A percentile compares a stretch with the other conserved stretches of the same genome.
Evolutionary conservation across 1,140 invertebrate species (phyloP).

Genomic region (Pissodes strobi): DNA sequence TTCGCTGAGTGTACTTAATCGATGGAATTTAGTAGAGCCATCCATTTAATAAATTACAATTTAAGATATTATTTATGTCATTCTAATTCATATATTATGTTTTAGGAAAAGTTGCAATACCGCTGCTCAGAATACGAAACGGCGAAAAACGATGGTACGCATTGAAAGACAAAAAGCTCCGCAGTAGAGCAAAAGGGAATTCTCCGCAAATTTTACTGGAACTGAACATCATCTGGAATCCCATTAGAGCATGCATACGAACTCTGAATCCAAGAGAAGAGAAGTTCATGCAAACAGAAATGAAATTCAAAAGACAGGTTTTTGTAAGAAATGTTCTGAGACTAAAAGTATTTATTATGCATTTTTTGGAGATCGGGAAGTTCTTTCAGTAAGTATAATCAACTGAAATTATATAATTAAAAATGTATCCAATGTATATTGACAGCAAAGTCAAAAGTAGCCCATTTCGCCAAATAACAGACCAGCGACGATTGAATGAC

Average conservation of each 20-base stretch:
- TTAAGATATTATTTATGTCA: too few species aligned
- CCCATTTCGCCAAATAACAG: too few species aligned
- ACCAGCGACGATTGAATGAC: too few species aligned
- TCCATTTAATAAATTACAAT: too few species aligned
- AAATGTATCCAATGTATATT: too few species aligned
- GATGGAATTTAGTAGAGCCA: too few species aligned
- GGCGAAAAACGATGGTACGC: slow-evolving; percentile 95
- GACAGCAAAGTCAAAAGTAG: too few species aligned
- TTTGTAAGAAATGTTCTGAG: slow-evolving; percentile 94
- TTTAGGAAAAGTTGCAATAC: slow-evolving; percentile 75
- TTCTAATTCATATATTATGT: too few species aligned
- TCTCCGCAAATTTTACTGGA: slow-evolving; percentile 90
- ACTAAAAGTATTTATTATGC: too few species aligned
- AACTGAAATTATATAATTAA: too few species aligned
- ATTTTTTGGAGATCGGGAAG: slow-evolving; percentile 86
- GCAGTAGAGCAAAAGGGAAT: slow-evolving; percentile 85
- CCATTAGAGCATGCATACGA: slow-evolving; percentile 83
- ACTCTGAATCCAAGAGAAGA: slow-evolving; percentile 95
- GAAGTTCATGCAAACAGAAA: slow-evolving; percentile 92
- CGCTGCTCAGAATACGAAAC: slow-evolving; percentile 84
- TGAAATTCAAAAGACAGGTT: slow-evolving; percentile 93
- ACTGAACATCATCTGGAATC: slow-evolving; percentile 91
- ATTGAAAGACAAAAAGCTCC: slow-evolving; percentile 94
- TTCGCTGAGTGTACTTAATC: too few species aligned
- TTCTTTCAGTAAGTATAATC: slow-evolving; percentile 81